Evolutionary conservation across 2,113 vertebrate genomes (phyloP).

Genomic region (Tachysurus fulvidraco): DNA sequence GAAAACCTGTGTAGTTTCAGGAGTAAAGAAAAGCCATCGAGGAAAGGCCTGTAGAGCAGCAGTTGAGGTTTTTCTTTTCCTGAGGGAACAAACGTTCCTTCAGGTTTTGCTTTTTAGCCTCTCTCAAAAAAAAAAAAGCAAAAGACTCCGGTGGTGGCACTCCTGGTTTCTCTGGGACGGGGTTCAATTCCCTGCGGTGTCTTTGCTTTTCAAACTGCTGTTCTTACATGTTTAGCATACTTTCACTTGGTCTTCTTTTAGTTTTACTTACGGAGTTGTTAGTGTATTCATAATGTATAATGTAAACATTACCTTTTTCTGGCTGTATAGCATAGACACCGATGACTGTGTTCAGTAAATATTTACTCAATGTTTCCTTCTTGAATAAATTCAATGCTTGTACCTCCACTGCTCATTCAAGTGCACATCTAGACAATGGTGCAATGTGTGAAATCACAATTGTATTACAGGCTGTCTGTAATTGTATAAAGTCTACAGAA

Average conservation of each 20-base stretch:
- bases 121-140: slow-evolving; percentile 82
- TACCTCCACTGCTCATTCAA: background rate
- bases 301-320: too few relatives aligned
- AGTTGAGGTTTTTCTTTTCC: slow-evolving; percentile 89
- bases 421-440: background rate
- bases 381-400: too few relatives aligned
- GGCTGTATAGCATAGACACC: background rate
- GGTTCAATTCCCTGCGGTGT: slow-evolving; percentile 91
- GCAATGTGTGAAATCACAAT: background rate
- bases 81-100: slow-evolving; percentile 87
- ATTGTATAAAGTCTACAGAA: too few relatives aligned
- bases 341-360: too few relatives aligned
- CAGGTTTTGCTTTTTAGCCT: slow-evolving; percentile 95
- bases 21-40: slow-evolving; percentile 14
- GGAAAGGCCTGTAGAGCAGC: slow-evolving; percentile 62
- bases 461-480: too few relatives aligned
- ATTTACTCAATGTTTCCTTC: too few relatives aligned
- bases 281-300: too few relatives aligned
- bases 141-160: slow-evolving; percentile 94
- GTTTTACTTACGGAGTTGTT: too few relatives aligned
- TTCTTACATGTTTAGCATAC: slow-evolving; percentile 18
- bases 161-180: slow-evolving; percentile 81
- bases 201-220: slow-evolving; percentile 75
- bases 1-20: slow-evolving; percentile 57
- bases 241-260: background rate